These are phyloP conservation scores for Pocota personata DNA, from an alignment of 2,888 invertebrate genomes.

Conservation along the genomic window DNA sequence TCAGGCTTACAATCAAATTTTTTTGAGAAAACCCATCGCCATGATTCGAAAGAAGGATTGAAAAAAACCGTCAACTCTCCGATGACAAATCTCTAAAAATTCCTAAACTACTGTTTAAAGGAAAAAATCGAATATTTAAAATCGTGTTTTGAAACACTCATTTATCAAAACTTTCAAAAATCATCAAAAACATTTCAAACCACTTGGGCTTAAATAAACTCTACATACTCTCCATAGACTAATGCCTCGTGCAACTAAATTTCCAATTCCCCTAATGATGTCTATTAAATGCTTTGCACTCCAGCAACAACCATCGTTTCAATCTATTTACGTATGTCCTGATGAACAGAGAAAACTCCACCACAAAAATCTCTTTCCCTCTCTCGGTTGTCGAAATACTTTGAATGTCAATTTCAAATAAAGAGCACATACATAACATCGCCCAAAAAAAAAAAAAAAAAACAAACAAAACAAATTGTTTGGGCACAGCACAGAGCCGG, in stretches of 20 bases:
- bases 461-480: slow-evolving; percentile 70
- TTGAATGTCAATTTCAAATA: slow-evolving; percentile 69
- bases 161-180: too few relatives aligned
- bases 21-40: too few relatives aligned
- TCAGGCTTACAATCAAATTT: too few relatives aligned
- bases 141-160: too few relatives aligned
- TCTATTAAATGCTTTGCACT: slow-evolving; percentile 13
- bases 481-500: slow-evolving; percentile 23
- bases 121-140: too few relatives aligned
- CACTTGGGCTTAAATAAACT: background rate
- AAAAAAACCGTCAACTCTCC: too few relatives aligned
- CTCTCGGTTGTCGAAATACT: slow-evolving; percentile 35
- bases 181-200: background rate
- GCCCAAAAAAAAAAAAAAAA: background rate
- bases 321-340: slow-evolving; percentile 1
- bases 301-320: background rate
- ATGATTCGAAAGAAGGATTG: too few relatives aligned
- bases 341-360: background rate
- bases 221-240: too few relatives aligned
- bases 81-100: too few relatives aligned
- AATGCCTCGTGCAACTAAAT: too few relatives aligned
- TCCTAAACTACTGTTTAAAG: too few relatives aligned
- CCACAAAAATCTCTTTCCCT: slow-evolving; percentile 31
- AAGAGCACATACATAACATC: slow-evolving; percentile 13
- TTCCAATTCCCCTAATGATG: slow-evolving; percentile 10